Base-by-base conservation (phyloP, 2,888 invertebrate species). In the Calliopum simillimum region DNA sequence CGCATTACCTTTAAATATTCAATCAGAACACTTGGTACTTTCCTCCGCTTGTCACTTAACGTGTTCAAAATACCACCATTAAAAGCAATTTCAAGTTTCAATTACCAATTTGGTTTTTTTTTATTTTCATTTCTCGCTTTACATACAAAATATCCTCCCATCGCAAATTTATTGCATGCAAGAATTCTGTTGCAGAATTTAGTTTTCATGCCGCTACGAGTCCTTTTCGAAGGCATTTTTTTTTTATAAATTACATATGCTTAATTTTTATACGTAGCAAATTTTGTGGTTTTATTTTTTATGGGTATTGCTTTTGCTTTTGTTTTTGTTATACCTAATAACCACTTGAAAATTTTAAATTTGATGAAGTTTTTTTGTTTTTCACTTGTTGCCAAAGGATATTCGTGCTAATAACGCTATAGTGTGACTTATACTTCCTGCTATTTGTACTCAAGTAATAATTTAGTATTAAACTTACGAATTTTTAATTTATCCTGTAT, bases 1-100 rank as follows among this genome's bases (percentile, higher is more conserved):
- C 33, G 33, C 5, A 33, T 33, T 8, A 33, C 5, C 19, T 46
- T 8, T 41, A 41, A 16, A 14, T 46, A 46, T 23, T 12, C 46
- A 19, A 23, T 3, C 44, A 33, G 8, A 41, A 16, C 61, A 23
- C 16, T 21, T 14, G 41, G 56, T 13, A n/a, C 5, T 41, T 16
- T 6, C n/a, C 25, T n/a, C 23, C 23, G 14, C 61, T 14, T 41
- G 43, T 46, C 61, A 21, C 59, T 59, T 43, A 59, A 64, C 19
- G 16, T 51, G 19, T 43, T 44, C 23, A 53, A 65, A 65, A 44
- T 21, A 55, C 55, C 41, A 25, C 44, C 55, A 53, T 55, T 65
- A 55, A 65, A 53, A 55, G 53, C 53, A n/a, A 65, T 53, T 65
- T 65, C 33, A 33, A 63, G 44, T 55, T 65, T 53, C 65, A 65